Percentiles rank a stretch among this genome's conserved stretches.
phyloP scores from a whole-genome alignment of 1,140 invertebrate species.

The Euura saliciscinereae region DNA sequence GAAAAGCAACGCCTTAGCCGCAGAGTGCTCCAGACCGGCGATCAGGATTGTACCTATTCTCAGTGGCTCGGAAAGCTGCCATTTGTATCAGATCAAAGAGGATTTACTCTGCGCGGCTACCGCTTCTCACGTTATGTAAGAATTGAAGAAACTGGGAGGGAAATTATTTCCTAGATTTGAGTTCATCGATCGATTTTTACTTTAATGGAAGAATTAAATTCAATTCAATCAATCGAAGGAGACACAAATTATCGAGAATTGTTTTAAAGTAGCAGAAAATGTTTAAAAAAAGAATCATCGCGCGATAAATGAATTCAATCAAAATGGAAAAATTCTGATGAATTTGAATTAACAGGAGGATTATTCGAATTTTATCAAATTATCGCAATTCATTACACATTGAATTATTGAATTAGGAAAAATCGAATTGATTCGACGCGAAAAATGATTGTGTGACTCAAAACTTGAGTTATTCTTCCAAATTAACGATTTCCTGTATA shows the following conservation, averaged over 20 bases:
- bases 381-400: no score
- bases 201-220: conserved; percentile 13
- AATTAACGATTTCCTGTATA: conserved; percentile 21
- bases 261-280: no score
- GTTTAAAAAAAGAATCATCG: no score
- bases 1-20: conserved; percentile 65
- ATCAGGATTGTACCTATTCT: conserved; percentile 65
- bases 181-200: conserved; percentile 10
- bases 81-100: conserved; percentile 64
- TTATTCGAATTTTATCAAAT: no score
- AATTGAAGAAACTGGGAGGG: conserved; percentile 34
- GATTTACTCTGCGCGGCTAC: conserved; percentile 70
- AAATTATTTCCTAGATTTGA: not conserved
- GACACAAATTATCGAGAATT: no score
- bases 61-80: conserved; percentile 65
- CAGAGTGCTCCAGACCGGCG: conserved; percentile 65
- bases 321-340: no score
- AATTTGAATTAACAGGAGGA: no score
- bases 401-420: not conserved
- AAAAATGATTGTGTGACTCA: conserved; percentile 24
- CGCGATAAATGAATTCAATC: no score
- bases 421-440: conserved; percentile 18
- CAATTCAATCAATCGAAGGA: no score
- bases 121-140: conserved; percentile 67
- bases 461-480: conserved; percentile 11